These are phyloP conservation scores for Chanos chanos DNA, from an alignment of 2,797 vertebrate species.

Conservation along the genomic window DNA sequence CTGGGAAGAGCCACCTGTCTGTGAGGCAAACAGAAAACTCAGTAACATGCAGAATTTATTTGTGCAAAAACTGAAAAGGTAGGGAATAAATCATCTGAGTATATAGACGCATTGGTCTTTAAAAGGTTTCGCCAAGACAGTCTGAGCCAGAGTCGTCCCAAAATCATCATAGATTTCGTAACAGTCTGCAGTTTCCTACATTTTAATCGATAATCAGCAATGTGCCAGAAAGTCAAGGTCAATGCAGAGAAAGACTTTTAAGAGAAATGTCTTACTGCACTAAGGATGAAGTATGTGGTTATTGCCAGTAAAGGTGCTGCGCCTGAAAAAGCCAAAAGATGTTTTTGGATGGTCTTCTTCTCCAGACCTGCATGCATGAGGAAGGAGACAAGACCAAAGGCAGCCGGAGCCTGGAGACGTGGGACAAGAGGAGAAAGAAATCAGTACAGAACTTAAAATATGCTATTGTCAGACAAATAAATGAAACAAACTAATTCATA, in stretches of 20 bases:
- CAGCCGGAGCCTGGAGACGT: slow-evolving; percentile 64
- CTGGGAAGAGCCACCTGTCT: slow-evolving; percentile 60
- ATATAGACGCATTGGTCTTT: background rate
- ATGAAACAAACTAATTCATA: no score
- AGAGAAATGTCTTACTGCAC: slow-evolving; percentile 37
- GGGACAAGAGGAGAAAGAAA: background rate
- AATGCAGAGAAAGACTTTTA: no score
- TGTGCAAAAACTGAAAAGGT: background rate
- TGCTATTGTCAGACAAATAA: no score
- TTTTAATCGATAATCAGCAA: no score
- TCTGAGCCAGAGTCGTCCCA: no score
- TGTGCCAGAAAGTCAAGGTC: no score
- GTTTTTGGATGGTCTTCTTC: slow-evolving; percentile 65
- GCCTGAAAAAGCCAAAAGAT: slow-evolving; percentile 71
- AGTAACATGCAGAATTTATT: background rate
- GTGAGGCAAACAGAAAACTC: slow-evolving; percentile 1
- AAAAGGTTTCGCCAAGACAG: no score
- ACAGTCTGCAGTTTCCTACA: no score
- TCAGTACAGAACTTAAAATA: no score
- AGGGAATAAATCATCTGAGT: background rate
- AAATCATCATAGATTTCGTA: no score
- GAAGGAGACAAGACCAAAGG: slow-evolving; percentile 73
- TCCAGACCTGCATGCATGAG: slow-evolving; percentile 74
- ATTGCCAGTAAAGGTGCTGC: slow-evolving; percentile 66
- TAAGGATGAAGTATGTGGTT: slow-evolving; percentile 67